Percentiles rank a stretch among this genome's conserved stretches.
phyloP scores from a whole-genome alignment of 2,888 invertebrate genomes.

The Boloria selene region DNA sequence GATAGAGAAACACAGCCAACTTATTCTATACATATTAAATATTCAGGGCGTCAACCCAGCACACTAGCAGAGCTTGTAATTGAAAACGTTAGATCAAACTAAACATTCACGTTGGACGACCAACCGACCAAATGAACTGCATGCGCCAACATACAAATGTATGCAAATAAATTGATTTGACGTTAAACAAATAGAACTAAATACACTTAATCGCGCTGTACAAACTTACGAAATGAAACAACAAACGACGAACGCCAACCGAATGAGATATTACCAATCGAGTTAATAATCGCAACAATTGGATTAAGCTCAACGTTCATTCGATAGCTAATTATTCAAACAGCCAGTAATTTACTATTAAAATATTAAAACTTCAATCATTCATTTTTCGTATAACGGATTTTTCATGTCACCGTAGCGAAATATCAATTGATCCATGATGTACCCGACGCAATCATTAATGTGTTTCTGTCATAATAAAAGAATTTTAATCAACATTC shows the following conservation, averaged over 20 bases:
- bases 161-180: constrained; percentile 37
- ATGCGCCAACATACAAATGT: constrained; percentile 31
- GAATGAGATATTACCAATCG: constrained; percentile 63
- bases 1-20: neutral
- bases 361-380: constrained; percentile 63
- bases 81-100: constrained; percentile 31
- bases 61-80: neutral
- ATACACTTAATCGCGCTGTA: constrained; percentile 49
- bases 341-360: constrained; percentile 56
- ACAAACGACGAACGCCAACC: constrained; percentile 53
- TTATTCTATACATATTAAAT: constrained; percentile 4
- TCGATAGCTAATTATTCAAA: constrained; percentile 65
- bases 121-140: constrained; percentile 26
- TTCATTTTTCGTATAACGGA: constrained; percentile 41
- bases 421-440: constrained; percentile 34
- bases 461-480: constrained; percentile 14
- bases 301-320: constrained; percentile 51
- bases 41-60: neutral
- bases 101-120: constrained; percentile 35
- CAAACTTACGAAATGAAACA: constrained; percentile 51
- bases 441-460: constrained; percentile 25
- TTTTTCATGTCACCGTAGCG: constrained; percentile 39
- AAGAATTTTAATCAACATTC: constrained; percentile 10
- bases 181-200: constrained; percentile 46
- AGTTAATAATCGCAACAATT: constrained; percentile 63